A percentile compares a stretch with the other conserved stretches of the same genome.
Evolutionary conservation across 2,113 vertebrate genomes (phyloP).

Genomic region (Oxygymnocypris stewartii): DNA sequence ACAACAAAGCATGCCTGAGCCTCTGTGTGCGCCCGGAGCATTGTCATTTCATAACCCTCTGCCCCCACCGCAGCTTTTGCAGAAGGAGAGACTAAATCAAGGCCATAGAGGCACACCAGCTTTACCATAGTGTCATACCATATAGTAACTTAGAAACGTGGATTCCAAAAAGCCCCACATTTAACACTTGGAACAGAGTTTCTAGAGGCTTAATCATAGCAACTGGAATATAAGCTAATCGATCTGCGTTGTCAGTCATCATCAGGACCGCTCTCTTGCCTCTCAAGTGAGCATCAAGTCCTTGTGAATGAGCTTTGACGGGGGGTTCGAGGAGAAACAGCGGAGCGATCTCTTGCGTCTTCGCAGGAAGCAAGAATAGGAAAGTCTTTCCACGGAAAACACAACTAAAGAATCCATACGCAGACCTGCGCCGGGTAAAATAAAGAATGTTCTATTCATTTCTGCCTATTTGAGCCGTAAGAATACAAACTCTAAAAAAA

Average conservation of each 20-base stretch:
- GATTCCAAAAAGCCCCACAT: too few relatives aligned
- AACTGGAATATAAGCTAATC: conserved; percentile 21
- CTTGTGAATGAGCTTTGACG: conserved; percentile 19
- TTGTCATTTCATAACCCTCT: conserved; percentile 69
- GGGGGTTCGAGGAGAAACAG: background rate
- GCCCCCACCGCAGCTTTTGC: conserved; percentile 26
- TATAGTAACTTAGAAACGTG: too few relatives aligned
- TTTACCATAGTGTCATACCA: background rate
- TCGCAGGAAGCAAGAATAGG: background rate
- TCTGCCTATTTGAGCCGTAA: background rate
- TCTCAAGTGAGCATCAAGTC: conserved; percentile 17
- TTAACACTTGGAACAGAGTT: background rate
- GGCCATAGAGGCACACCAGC: background rate
- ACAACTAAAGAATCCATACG: background rate
- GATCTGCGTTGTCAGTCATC: background rate
- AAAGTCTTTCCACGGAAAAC: background rate
- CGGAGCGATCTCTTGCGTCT: background rate
- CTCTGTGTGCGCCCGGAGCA: conserved; percentile 63
- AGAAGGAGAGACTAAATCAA: background rate
- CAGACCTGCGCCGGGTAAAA: background rate
- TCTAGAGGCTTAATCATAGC: background rate
- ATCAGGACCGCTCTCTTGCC: background rate
- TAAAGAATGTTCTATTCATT: conserved; percentile 2
- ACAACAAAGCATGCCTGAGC: conserved; percentile 73
- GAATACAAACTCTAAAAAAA: conserved; percentile 9